Evolutionary conservation across 2,113 vertebrate genomes (phyloP).

Genomic region (Ceyx margarethae): DNA sequence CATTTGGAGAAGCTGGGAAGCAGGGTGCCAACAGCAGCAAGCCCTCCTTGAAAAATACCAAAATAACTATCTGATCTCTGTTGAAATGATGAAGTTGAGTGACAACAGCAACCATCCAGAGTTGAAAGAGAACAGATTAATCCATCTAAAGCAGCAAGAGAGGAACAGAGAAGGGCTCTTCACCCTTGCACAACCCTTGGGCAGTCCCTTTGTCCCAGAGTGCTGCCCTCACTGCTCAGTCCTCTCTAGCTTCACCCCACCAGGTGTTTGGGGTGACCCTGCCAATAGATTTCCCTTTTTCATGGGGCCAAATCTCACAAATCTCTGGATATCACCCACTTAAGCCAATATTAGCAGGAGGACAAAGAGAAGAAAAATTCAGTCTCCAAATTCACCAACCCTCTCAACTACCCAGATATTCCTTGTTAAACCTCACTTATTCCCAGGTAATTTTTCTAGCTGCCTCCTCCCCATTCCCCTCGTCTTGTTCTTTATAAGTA

Average conservation of each 20-base stretch:
- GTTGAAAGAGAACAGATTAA: neutral
- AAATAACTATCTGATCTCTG: neutral
- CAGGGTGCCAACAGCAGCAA: neutral
- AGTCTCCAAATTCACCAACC: neutral
- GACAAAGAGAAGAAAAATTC: neutral
- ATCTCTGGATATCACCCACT: neutral
- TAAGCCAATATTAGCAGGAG: neutral
- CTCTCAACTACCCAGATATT: neutral
- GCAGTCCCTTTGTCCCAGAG: fast-evolving
- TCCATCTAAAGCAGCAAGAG: neutral
- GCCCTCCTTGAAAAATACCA: neutral
- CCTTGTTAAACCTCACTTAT: neutral
- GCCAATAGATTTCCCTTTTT: neutral
- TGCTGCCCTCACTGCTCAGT: neutral
- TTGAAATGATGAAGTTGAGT: neutral
- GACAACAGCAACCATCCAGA: neutral
- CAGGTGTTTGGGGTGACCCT: neutral
- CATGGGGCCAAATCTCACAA: neutral
- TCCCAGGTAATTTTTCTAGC: neutral
- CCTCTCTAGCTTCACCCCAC: neutral
- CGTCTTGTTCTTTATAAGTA: neutral
- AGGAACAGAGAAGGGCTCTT: neutral
- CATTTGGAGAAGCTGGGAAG: neutral
- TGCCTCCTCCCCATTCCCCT: neutral
- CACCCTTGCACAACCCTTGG: neutral